Conservation (phyloP, 2,113 vertebrate genomes). For the Pimephales promelas region DNA sequence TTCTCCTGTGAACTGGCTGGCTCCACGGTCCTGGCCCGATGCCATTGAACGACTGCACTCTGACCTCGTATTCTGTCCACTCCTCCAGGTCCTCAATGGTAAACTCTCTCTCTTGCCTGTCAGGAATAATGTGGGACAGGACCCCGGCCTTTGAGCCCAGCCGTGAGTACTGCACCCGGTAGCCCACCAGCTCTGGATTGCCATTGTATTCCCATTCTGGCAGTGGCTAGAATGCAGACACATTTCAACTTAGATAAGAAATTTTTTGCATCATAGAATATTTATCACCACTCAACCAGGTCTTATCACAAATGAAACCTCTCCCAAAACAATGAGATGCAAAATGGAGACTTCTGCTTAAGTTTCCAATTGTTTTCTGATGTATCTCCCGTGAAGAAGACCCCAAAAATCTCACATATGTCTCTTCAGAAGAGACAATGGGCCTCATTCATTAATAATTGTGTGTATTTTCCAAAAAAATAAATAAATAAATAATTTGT, state of each 20-base stretch:
- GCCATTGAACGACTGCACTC: constrained; percentile 92
- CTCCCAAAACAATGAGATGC: neutral
- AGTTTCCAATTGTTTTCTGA: neutral
- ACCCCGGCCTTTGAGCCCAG: constrained; percentile 78
- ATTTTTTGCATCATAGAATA: neutral
- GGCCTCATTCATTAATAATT: neutral
- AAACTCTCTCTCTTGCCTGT: constrained; percentile 90
- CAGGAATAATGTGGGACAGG: constrained; percentile 81
- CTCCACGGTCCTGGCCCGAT: constrained; percentile 93
- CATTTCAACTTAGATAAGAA: neutral
- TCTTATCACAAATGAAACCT: neutral
- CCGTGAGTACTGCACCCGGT: constrained; percentile 85
- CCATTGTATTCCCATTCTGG: constrained; percentile 97
- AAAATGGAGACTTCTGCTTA: neutral
- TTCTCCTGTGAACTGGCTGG: constrained; percentile 81
- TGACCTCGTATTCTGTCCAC: constrained; percentile 92
- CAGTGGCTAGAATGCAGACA: constrained; percentile 79
- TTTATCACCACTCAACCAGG: neutral
- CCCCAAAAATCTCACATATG: neutral
- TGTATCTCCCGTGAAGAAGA: neutral
- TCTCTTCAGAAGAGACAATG: neutral
- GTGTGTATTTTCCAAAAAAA: too few relatives aligned
- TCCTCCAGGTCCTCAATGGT: constrained; percentile 97
- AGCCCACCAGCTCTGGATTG: constrained; percentile 91
- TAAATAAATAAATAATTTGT: too few relatives aligned